Evolutionary conservation across 92 coral and sea anemone genomes (phyloP).

Genomic region (Pocillopora grandis): DNA sequence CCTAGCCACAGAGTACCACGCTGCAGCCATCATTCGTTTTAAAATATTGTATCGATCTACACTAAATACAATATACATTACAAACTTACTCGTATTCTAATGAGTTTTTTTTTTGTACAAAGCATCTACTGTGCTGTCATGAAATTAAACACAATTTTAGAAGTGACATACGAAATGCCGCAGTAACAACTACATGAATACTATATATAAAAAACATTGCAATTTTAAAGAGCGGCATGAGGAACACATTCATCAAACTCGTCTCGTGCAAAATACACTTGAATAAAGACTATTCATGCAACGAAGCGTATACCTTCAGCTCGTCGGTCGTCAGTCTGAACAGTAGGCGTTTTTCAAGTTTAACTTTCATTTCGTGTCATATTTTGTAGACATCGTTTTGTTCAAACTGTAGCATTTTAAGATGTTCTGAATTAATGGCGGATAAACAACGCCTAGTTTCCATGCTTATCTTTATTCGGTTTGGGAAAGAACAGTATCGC

Average conservation of each 20-base stretch:
- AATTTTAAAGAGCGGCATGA: neutral
- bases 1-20: neutral
- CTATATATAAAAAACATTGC: constrained; percentile 5
- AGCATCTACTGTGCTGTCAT: neutral
- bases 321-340: neutral
- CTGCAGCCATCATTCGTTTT: neutral
- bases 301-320: neutral
- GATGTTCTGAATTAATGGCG: no score
- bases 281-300: neutral
- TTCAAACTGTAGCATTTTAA: no score
- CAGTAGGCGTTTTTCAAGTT: neutral
- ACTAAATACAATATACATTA: neutral
- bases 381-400: no score
- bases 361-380: no score
- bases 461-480: no score
- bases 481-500: no score
- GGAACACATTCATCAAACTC: neutral
- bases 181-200: neutral
- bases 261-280: constrained; percentile 12
- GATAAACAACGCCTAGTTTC: no score
- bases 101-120: constrained; percentile 10
- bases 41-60: neutral
- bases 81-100: neutral
- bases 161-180: neutral
- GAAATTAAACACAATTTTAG: neutral